phyloP scores from a whole-genome alignment of 2,113 vertebrate genomes.

The Canis aureus region DNA sequence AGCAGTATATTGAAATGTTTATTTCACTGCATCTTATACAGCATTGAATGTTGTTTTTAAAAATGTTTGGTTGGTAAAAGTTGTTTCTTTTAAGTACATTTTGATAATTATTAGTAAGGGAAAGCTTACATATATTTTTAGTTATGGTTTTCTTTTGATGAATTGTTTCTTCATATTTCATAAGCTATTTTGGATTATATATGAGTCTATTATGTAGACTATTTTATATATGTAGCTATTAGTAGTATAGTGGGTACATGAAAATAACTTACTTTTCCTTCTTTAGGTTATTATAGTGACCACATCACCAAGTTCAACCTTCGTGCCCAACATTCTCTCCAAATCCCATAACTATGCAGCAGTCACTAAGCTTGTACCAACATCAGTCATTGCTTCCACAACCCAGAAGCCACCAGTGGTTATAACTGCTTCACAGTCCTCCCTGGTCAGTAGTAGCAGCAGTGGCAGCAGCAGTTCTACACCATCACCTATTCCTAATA shows the following conservation, averaged over 20 bases:
- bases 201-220: background rate
- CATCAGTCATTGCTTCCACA: slow-evolving; percentile 92
- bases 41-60: slow-evolving; percentile 45
- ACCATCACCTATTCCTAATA: slow-evolving; percentile 86
- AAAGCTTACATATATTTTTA: slow-evolving; percentile 52
- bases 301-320: slow-evolving; percentile 97
- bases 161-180: slow-evolving; percentile 63
- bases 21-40: background rate
- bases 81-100: slow-evolving; percentile 39
- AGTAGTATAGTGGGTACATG: slow-evolving; percentile 12
- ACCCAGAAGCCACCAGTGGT: slow-evolving; percentile 96
- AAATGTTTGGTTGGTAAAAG: slow-evolving; percentile 55
- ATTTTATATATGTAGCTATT: background rate
- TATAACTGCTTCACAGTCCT: slow-evolving; percentile 92
- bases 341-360: slow-evolving; percentile 98
- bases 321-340: slow-evolving; percentile 99
- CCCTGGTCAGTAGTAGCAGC: slow-evolving; percentile 85
- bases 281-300: slow-evolving; percentile 98
- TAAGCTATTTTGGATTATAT: slow-evolving; percentile 62
- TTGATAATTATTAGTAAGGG: slow-evolving; percentile 37
- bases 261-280: slow-evolving; percentile 79
- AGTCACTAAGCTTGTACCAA: slow-evolving; percentile 95
- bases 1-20: slow-evolving; percentile 43
- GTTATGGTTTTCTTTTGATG: slow-evolving; percentile 52
- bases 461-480: slow-evolving; percentile 86